These are phyloP conservation scores for Cancer borealis DNA, from an alignment of 2,888 invertebrate species.

Conservation along the genomic window DNA sequence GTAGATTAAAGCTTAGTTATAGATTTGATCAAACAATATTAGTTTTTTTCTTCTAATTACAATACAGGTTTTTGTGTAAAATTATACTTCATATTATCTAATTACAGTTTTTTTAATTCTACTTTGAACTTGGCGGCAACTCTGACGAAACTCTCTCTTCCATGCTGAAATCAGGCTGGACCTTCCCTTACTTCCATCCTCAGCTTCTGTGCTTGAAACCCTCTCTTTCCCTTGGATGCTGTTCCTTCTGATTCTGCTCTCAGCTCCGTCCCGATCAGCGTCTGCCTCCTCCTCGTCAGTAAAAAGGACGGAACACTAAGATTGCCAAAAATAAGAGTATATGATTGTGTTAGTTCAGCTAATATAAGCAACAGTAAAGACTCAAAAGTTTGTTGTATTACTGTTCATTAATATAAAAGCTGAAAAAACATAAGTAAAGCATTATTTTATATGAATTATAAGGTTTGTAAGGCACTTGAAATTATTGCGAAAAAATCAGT, in stretches of 20 bases:
- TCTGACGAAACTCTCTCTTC: constrained; percentile 68
- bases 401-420: neutral
- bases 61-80: neutral
- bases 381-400: neutral
- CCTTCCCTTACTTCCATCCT: constrained; percentile 54
- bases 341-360: constrained; percentile 54
- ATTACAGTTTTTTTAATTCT: constrained; percentile 68
- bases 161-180: constrained; percentile 65
- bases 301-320: constrained; percentile 71
- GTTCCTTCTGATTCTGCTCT: neutral
- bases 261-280: constrained; percentile 56
- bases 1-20: constrained; percentile 2
- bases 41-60: neutral
- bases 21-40: neutral
- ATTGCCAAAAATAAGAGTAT: constrained; percentile 51
- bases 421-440: neutral
- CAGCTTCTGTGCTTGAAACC: constrained; percentile 41
- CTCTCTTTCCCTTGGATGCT: constrained; percentile 41
- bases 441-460: neutral
- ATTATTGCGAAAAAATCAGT: neutral
- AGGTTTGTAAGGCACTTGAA: neutral
- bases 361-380: neutral
- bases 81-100: constrained; percentile 58
- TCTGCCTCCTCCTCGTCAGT: constrained; percentile 64
- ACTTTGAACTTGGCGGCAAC: constrained; percentile 67